Percentiles rank a stretch among this genome's conserved stretches.
phyloP scores from a whole-genome alignment of 53 echinoderm and acorn worm genomes.

The Stichopus horrens region DNA sequence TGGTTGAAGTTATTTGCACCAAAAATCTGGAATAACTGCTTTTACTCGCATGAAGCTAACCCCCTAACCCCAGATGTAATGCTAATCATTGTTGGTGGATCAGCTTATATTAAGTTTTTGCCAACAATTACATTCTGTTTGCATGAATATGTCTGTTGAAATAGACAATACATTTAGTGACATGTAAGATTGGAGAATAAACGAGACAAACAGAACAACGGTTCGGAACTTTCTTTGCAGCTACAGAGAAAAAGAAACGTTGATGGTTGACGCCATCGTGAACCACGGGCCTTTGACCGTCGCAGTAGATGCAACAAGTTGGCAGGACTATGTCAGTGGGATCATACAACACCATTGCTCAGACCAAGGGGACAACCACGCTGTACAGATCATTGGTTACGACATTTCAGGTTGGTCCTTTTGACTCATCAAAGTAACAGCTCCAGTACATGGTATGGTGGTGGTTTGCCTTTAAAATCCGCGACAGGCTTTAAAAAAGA shows the following conservation, averaged over 20 bases:
- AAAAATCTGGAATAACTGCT: no score
- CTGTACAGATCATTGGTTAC: conserved; percentile 94
- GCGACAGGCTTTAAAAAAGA: no score
- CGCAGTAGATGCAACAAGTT: conserved; percentile 85
- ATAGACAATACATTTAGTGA: no score
- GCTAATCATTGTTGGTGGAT: no score
- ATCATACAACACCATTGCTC: conserved; percentile 97
- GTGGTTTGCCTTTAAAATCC: no score
- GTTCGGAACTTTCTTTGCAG: conserved; percentile 26
- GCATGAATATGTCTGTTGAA: no score
- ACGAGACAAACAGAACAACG: not conserved
- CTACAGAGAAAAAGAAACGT: conserved; percentile 49
- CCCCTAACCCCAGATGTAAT: no score
- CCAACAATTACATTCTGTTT: no score
- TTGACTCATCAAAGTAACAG: not conserved
- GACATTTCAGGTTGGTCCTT: conserved; percentile 73
- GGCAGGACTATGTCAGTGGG: conserved; percentile 96
- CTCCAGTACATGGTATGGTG: no score
- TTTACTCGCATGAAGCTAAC: no score
- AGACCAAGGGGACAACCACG: conserved; percentile 72
- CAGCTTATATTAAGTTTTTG: no score
- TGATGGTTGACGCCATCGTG: conserved; percentile 71
- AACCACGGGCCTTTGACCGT: conserved; percentile 79
- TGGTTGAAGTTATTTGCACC: no score
- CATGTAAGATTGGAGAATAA: not conserved